Conservation (phyloP, 2,888 invertebrate genomes). For the Epirrita christyi region DNA sequence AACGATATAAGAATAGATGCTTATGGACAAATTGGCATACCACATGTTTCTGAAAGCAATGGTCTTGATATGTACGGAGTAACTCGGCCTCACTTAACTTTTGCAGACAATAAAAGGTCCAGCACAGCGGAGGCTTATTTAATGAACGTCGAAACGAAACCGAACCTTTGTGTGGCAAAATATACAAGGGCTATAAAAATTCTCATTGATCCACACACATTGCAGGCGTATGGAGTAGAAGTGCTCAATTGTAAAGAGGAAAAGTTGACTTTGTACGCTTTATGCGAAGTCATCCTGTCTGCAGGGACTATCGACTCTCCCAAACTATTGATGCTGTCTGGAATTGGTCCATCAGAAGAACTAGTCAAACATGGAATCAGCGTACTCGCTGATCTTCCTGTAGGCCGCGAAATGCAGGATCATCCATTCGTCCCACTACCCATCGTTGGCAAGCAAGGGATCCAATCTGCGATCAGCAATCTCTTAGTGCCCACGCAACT, state of each 20-base stretch:
- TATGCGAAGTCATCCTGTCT: constrained; percentile 66
- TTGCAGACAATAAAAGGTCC: constrained; percentile 62
- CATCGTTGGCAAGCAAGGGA: constrained; percentile 57
- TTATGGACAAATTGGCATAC: constrained; percentile 57
- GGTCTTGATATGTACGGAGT: constrained; percentile 52
- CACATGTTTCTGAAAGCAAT: constrained; percentile 53
- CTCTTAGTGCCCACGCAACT: constrained; percentile 46
- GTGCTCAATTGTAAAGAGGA: constrained; percentile 49
- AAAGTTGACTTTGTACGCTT: constrained; percentile 53
- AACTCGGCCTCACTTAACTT: constrained; percentile 54
- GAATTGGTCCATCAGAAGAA: constrained; percentile 63
- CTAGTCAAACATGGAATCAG: constrained; percentile 55
- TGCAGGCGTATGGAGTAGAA: constrained; percentile 59
- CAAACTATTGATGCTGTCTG: constrained; percentile 70
- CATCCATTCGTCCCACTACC: constrained; percentile 56
- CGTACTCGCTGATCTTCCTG: constrained; percentile 62
- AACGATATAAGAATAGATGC: constrained; percentile 52
- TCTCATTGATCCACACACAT: constrained; percentile 55
- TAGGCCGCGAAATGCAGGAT: constrained; percentile 71
- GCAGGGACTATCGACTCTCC: constrained; percentile 69
- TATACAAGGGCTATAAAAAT: constrained; percentile 60
- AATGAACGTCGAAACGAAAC: constrained; percentile 49
- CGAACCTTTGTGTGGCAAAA: constrained; percentile 64
- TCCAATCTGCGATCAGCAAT: constrained; percentile 60
- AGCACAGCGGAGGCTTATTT: constrained; percentile 72